Evolutionary conservation across 2,888 invertebrate species (phyloP).

Genomic region (Aphidoletes aphidimyza): DNA sequence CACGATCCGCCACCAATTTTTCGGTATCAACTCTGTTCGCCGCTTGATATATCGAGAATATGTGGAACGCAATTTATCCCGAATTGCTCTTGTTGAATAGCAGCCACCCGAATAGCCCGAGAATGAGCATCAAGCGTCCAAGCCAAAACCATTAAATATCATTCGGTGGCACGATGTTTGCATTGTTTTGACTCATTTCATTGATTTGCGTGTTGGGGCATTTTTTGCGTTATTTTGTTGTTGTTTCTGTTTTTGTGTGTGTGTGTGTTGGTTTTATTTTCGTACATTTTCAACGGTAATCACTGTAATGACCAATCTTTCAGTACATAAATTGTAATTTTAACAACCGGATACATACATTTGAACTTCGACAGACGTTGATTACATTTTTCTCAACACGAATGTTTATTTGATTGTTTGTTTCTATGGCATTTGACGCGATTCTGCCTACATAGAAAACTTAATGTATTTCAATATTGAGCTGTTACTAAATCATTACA

Average conservation of each 20-base stretch:
- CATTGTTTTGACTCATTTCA: slow-evolving; percentile 11
- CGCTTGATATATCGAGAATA: neutral
- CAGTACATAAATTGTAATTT: slow-evolving; percentile 35
- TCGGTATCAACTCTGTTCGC: slow-evolving; percentile 11
- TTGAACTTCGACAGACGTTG: neutral
- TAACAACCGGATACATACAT: slow-evolving; percentile 28
- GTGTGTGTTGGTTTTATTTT: too few relatives aligned
- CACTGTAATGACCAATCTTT: slow-evolving; percentile 33
- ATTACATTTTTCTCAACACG: too few relatives aligned
- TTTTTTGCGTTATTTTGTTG: neutral
- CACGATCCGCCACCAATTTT: slow-evolving; percentile 21
- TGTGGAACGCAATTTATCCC: neutral
- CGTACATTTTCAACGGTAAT: too few relatives aligned
- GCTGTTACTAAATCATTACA: neutral
- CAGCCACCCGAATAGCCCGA: neutral
- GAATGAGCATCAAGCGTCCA: neutral
- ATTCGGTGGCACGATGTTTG: neutral
- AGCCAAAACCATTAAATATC: slow-evolving; percentile 34
- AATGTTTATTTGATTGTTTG: too few relatives aligned
- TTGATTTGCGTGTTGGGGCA: neutral
- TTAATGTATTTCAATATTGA: too few relatives aligned
- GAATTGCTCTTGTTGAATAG: neutral
- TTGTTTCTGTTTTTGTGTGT: too few relatives aligned
- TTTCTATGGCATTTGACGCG: too few relatives aligned
- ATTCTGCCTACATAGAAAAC: too few relatives aligned